phyloP scores from a whole-genome alignment of 2,797 vertebrate genomes.

The Atherinosoma microstoma region DNA sequence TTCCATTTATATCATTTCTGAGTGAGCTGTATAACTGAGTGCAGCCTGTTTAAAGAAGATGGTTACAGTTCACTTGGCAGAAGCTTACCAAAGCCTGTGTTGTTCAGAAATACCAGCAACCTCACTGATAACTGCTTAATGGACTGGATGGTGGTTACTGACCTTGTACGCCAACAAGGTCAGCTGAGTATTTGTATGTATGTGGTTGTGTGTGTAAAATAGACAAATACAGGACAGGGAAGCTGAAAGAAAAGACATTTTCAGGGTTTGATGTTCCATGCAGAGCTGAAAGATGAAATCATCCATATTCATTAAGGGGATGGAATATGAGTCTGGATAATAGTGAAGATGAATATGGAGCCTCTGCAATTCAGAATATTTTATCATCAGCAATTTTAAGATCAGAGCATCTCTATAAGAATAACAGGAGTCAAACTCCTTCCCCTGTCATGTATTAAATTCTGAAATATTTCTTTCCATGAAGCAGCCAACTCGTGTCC shows the following conservation, averaged over 20 bases:
- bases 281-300: conserved; percentile 15
- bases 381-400: neutral
- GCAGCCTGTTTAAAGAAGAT: conserved; percentile 17
- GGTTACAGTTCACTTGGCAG: conserved; percentile 34
- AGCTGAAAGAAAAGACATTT: conserved; percentile 17
- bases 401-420: neutral
- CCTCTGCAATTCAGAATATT: too few relatives aligned
- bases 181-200: conserved; percentile 33
- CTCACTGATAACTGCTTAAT: conserved; percentile 56
- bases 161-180: conserved; percentile 59
- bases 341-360: conserved; percentile 9
- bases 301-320: conserved; percentile 50
- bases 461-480: neutral
- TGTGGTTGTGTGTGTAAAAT: conserved; percentile 12
- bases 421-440: neutral
- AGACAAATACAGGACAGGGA: conserved; percentile 14
- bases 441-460: neutral
- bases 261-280: conserved; percentile 25
- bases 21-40: conserved; percentile 6
- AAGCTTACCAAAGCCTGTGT: conserved; percentile 55
- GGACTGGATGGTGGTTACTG: conserved; percentile 45
- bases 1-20: conserved; percentile 4
- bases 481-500: neutral
- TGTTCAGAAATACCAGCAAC: conserved; percentile 50
- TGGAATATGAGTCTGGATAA: conserved; percentile 4